Percentiles rank a stretch among this genome's conserved stretches.
phyloP scores from a whole-genome alignment of 2,797 vertebrate genomes.

The Pitangus sulphuratus region DNA sequence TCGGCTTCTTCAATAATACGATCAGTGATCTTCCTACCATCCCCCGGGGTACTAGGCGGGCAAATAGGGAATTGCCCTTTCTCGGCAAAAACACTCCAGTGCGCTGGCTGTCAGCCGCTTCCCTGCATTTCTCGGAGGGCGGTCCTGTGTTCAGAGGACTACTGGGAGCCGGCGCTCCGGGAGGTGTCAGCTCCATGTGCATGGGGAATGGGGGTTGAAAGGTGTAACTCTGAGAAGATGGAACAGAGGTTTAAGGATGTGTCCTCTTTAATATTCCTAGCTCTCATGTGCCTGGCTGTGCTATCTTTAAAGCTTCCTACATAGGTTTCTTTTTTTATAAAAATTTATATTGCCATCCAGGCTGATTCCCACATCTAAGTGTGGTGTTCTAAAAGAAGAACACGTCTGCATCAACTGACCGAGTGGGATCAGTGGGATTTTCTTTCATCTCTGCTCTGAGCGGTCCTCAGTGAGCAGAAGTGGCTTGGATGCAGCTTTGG shows the following conservation, averaged over 20 bases:
- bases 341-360: not conserved
- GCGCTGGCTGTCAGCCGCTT: not conserved
- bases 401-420: not conserved
- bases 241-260: not conserved
- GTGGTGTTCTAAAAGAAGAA: constrained; percentile 35
- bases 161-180: accelerated
- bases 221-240: not conserved
- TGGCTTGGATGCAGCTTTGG: not conserved
- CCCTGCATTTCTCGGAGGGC: not conserved
- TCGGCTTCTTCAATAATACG: not conserved
- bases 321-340: constrained; percentile 46
- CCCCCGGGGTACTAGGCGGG: not conserved
- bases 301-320: constrained; percentile 66
- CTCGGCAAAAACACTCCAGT: not conserved
- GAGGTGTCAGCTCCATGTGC: accelerated
- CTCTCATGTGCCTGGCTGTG: not conserved
- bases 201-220: not conserved
- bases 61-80: not conserved
- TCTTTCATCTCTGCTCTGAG: not conserved
- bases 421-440: not conserved
- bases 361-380: not conserved
- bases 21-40: not conserved
- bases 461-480: not conserved
- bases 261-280: not conserved
- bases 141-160: not conserved